phyloP scores from a whole-genome alignment of 2,888 invertebrate species.

The Drosophila multiciliata region DNA sequence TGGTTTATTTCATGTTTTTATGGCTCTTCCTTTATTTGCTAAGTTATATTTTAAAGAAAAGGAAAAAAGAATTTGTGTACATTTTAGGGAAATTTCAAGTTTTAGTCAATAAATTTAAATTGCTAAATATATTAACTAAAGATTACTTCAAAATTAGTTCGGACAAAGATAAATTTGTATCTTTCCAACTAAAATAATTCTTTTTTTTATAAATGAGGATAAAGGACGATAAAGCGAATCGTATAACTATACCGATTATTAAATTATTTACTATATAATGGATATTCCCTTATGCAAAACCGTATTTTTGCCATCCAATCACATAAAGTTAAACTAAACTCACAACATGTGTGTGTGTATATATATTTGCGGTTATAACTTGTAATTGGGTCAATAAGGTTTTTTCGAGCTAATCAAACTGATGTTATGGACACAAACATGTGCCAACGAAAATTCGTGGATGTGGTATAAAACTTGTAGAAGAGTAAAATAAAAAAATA shows the following conservation, averaged over 20 bases:
- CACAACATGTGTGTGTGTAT: slow-evolving; percentile 9
- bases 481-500: slow-evolving; percentile 4
- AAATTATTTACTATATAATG: background rate
- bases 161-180: background rate
- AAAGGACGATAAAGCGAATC: background rate
- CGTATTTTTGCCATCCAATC: background rate
- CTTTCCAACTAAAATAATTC: background rate
- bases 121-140: background rate
- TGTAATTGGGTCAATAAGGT: slow-evolving; percentile 39
- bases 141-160: background rate
- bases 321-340: slow-evolving; percentile 4
- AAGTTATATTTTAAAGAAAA: slow-evolving; percentile 3
- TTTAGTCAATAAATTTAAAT: background rate
- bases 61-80: slow-evolving; percentile 2
- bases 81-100: background rate
- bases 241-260: background rate
- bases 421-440: slow-evolving; percentile 41
- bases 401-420: slow-evolving; percentile 46
- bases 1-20: slow-evolving; percentile 12
- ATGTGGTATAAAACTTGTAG: slow-evolving; percentile 38
- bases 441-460: slow-evolving; percentile 33
- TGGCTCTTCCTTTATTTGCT: background rate
- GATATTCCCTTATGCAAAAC: background rate
- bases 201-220: background rate
- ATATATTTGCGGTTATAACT: slow-evolving; percentile 13